A percentile compares a stretch with the other conserved stretches of the same genome.
Conservation (phyloP, 2,797 vertebrate genomes). For the Xiphorhynchus erythropygius region DNA sequence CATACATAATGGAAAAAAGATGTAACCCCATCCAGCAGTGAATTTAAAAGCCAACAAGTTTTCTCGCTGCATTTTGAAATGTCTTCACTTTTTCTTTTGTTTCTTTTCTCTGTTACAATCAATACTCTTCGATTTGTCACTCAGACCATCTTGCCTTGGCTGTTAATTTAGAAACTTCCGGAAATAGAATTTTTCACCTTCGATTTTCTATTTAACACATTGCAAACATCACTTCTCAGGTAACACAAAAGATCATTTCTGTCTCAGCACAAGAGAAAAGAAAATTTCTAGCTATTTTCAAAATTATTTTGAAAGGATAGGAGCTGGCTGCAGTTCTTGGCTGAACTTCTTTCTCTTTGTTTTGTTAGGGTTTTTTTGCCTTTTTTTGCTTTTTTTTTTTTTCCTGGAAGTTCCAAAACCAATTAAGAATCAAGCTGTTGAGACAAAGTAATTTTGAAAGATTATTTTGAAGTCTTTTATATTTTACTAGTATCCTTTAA, state of each 20-base stretch:
- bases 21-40: neutral
- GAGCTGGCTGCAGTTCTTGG: neutral
- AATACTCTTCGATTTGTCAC: neutral
- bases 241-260: neutral
- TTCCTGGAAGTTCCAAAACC: rapidly evolving
- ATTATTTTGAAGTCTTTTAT: neutral
- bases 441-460: neutral
- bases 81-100: neutral
- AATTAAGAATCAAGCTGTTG: neutral
- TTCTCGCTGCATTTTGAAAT: neutral
- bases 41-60: neutral
- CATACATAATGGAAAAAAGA: neutral
- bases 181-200: slow-evolving; percentile 1
- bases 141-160: neutral
- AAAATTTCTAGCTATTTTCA: neutral
- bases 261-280: neutral
- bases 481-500: neutral
- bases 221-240: neutral
- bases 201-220: neutral
- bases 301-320: neutral
- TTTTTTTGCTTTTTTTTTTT: rapidly evolving
- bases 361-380: neutral
- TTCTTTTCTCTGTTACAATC: neutral
- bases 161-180: neutral
- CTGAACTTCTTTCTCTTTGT: rapidly evolving